These are phyloP conservation scores for Dastarcus helophoroides DNA, from an alignment of 2,888 invertebrate species.

Conservation along the genomic window DNA sequence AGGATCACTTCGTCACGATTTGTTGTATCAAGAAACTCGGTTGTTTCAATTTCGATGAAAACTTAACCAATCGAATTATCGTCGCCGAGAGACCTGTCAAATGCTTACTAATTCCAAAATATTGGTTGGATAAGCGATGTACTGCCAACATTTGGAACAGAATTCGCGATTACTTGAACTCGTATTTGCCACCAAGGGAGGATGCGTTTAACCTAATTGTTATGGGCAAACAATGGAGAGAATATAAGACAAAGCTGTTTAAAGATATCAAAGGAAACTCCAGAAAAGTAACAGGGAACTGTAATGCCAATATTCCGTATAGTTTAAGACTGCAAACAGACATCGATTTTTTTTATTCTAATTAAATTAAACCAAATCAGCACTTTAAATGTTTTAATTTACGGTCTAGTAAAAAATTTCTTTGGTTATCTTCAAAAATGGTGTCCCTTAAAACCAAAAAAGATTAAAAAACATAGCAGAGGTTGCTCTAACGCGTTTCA, in stretches of 20 bases:
- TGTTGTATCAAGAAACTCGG: conserved; percentile 37
- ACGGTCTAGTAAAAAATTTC: too few relatives aligned
- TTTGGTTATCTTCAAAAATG: too few relatives aligned
- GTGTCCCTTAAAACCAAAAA: too few relatives aligned
- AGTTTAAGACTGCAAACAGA: conserved; percentile 7
- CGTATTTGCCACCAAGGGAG: conserved; percentile 46
- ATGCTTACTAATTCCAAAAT: conserved; percentile 57
- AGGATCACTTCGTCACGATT: conserved; percentile 4
- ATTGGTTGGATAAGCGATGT: conserved; percentile 56
- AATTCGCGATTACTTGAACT: conserved; percentile 47
- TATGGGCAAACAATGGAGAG: conserved; percentile 3
- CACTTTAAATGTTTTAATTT: too few relatives aligned
- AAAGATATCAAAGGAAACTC: conserved; percentile 5
- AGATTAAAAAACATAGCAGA: too few relatives aligned
- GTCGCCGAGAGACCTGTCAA: conserved; percentile 51
- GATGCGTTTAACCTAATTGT: conserved; percentile 42
- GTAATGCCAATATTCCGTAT: conserved; percentile 7
- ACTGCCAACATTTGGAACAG: conserved; percentile 51
- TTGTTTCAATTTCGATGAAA: conserved; percentile 61
- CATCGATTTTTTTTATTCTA: too few relatives aligned
- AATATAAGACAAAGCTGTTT: conserved; percentile 3
- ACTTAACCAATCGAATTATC: conserved; percentile 49
- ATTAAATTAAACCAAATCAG: too few relatives aligned
- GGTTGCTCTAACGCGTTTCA: too few relatives aligned
- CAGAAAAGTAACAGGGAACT: conserved; percentile 3